Evolutionary conservation across 2,797 vertebrate genomes (phyloP), one percentile per base, ranked within the genome.

Genomic region (Eulemur rubriventer): DNA sequence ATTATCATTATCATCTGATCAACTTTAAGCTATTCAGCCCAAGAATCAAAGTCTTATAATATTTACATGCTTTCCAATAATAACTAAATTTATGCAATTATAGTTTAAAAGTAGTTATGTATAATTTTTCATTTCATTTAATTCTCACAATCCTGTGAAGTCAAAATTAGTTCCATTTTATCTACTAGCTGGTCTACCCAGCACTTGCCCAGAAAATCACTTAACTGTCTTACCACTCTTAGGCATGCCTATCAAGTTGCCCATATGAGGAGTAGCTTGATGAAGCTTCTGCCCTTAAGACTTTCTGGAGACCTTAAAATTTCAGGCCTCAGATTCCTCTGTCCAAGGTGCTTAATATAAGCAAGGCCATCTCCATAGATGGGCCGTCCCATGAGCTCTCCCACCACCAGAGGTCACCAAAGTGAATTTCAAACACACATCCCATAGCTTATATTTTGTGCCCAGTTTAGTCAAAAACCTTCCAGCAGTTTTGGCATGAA

Each of bases 281-380:
- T 4, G 20, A 52, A 88, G 48, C 26, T 88, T 76, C 72, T 33
- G 76, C 26, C 88, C 20, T 35, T 41, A 41, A 90, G 35, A 57
- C 18, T 22, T 59, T 10, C 33, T 35, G 24, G 18, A 14, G n/a
- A 80, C 78, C 35, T 1, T 81, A 57, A 95, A 69, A 41, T 43
- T 22, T 12, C 86, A 26, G n/a, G 2, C 2, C 22, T 67, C 20
- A 6, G 38, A 30, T 65, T 87, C 79, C 95, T 93, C 96, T 96
- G 94, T 95, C 97, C 95, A 89, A 82, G 86, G 93, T 97, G 69
- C 94, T 97, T 95, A 83, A 48, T n/a, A 48, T n/a, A 73, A 50
- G 33, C 30, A 43, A n/a, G 52, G 13, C 69, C 79, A 30, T 59
- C 57, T 41, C 43, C 50, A 75, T 3, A 69, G 24, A 72, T 1